A percentile compares a stretch with the other conserved stretches of the same genome.
phyloP scores from a whole-genome alignment of 2,888 invertebrate genomes.

The Chouioia cunea region DNA sequence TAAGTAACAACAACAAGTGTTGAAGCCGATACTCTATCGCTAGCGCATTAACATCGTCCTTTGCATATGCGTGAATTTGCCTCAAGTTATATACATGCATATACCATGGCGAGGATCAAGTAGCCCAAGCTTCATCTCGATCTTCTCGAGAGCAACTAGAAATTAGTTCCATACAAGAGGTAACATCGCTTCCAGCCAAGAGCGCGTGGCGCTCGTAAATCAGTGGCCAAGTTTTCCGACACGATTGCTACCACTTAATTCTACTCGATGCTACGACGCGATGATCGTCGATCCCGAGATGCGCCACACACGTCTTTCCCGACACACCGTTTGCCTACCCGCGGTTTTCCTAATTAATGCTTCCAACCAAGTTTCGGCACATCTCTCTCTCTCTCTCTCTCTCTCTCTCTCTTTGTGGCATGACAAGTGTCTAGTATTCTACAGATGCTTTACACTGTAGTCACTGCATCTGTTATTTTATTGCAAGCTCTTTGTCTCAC shows the following conservation, averaged over 20 bases:
- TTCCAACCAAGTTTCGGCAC: slow-evolving; percentile 14
- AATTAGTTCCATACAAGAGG: too few relatives aligned
- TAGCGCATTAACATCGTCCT: slow-evolving; percentile 15
- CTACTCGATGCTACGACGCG: slow-evolving; percentile 7
- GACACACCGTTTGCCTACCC: neutral
- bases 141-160: neutral
- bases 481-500: too few relatives aligned
- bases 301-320: slow-evolving; percentile 13
- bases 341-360: slow-evolving; percentile 44
- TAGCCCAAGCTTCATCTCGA: slow-evolving; percentile 4
- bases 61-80: slow-evolving; percentile 17
- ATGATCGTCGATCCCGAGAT: slow-evolving; percentile 34
- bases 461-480: too few relatives aligned
- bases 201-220: slow-evolving; percentile 40
- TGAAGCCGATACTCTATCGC: neutral
- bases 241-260: neutral
- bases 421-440: neutral
- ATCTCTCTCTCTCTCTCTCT: slow-evolving; percentile 21
- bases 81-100: slow-evolving; percentile 38
- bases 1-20: neutral
- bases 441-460: neutral
- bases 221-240: slow-evolving; percentile 26
- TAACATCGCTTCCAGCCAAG: too few relatives aligned
- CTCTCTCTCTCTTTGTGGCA: neutral
- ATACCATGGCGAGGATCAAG: slow-evolving; percentile 22